Evolutionary conservation across 2,888 invertebrate species (phyloP).

Genomic region (Galerucella pusilla): DNA sequence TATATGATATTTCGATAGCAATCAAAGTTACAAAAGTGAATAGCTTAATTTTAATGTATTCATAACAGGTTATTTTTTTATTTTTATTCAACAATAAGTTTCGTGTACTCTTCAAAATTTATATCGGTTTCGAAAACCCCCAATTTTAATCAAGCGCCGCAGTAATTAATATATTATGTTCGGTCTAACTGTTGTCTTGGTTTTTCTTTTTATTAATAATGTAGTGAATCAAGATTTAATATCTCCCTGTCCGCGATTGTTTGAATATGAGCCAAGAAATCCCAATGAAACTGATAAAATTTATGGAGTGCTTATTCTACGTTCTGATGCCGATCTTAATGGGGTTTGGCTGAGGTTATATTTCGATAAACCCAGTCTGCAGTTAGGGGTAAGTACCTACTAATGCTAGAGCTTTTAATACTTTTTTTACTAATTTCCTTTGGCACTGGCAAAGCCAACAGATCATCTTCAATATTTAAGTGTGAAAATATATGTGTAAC

Average conservation of each 20-base stretch:
- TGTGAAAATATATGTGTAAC: too few relatives aligned
- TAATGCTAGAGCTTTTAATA: background rate
- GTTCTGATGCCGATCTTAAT: slow-evolving; percentile 68
- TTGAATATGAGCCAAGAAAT: slow-evolving; percentile 69
- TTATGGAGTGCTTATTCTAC: slow-evolving; percentile 72
- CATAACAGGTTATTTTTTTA: background rate
- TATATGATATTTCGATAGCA: background rate
- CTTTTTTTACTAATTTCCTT: background rate
- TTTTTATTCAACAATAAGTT: background rate
- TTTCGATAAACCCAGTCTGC: slow-evolving; percentile 60
- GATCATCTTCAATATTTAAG: too few relatives aligned
- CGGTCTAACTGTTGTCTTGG: background rate
- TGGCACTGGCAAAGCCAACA: too few relatives aligned
- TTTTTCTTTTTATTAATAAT: slow-evolving; percentile 19
- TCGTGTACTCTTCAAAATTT: too few relatives aligned
- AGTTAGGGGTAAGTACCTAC: slow-evolving; percentile 50
- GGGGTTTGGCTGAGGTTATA: slow-evolving; percentile 72
- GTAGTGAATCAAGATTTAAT: slow-evolving; percentile 44
- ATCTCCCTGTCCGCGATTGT: slow-evolving; percentile 72
- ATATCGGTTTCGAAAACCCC: background rate
- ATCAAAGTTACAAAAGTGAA: background rate
- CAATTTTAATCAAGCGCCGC: background rate
- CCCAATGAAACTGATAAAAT: slow-evolving; percentile 70
- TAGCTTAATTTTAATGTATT: background rate
- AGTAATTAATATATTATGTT: slow-evolving; percentile 6